Percentiles rank a stretch among this genome's conserved stretches.
These are phyloP conservation scores for Cynocephalus volans DNA, from an alignment of 2,113 vertebrate genomes.

Conservation along the genomic window DNA sequence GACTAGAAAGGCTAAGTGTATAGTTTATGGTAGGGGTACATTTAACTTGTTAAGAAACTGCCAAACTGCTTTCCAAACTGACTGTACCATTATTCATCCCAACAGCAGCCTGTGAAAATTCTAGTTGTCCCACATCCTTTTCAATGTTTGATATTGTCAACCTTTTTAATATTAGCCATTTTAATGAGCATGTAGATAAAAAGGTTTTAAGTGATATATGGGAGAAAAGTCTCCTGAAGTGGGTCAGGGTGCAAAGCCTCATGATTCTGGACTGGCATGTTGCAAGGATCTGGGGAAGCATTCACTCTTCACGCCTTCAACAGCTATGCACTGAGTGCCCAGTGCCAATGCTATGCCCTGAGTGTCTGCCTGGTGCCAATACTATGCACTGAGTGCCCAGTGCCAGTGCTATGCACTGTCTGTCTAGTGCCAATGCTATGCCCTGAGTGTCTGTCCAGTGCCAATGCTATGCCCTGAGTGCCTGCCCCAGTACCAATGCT, in stretches of 20 bases:
- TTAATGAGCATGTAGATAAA: neutral
- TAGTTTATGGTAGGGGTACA: neutral
- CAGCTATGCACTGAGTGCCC: neutral
- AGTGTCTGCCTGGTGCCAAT: neutral
- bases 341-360: neutral
- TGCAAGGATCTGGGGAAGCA: neutral
- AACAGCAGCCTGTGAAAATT: no score
- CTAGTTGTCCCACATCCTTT: no score
- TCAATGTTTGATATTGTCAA: neutral
- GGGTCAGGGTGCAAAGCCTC: neutral
- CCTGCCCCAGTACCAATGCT: fast-evolving
- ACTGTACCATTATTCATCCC: neutral
- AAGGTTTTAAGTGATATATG: neutral
- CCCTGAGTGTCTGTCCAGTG: neutral
- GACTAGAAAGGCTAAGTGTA: neutral
- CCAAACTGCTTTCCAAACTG: neutral
- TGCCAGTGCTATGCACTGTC: neutral
- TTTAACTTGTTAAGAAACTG: neutral
- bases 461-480: no score
- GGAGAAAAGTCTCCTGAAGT: neutral
- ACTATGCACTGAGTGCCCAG: neutral
- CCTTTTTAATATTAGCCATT: neutral
- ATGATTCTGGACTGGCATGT: neutral
- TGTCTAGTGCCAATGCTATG: neutral
- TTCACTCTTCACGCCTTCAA: neutral